Evolutionary conservation across 2,888 invertebrate species (phyloP).

Genomic region (Ramazzottius varieornatus): DNA sequence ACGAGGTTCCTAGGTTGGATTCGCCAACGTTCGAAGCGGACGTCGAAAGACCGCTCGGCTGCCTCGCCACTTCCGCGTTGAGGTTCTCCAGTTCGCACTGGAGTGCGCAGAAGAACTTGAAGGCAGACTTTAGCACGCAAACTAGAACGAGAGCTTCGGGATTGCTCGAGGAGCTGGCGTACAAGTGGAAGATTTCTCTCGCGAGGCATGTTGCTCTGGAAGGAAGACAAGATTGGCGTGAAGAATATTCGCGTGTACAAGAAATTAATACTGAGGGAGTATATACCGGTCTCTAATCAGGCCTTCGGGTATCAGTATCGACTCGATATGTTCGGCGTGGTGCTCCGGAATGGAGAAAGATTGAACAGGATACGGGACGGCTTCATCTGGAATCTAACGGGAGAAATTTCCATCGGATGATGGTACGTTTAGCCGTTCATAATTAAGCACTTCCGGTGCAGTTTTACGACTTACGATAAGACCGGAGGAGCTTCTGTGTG

Average conservation of each 20-base stretch:
- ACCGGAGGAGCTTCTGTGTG: too few relatives aligned
- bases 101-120: constrained; percentile 1
- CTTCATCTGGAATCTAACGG: background rate
- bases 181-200: background rate
- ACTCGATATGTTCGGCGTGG: background rate
- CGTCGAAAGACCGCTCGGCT: background rate
- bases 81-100: background rate
- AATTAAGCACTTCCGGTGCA: too few relatives aligned
- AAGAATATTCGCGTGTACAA: too few relatives aligned
- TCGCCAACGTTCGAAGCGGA: background rate
- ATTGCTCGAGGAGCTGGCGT: background rate
- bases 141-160: background rate
- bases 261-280: background rate
- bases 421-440: too few relatives aligned
- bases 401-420: too few relatives aligned
- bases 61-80: background rate
- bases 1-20: too few relatives aligned
- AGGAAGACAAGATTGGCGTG: background rate
- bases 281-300: background rate
- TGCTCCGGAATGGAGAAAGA: background rate
- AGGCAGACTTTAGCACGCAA: background rate
- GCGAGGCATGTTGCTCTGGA: background rate
- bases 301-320: background rate
- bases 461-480: too few relatives aligned
- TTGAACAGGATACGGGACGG: background rate